These are phyloP conservation scores for Thera obeliscata DNA, from an alignment of 2,888 invertebrate genomes.

Conservation along the genomic window DNA sequence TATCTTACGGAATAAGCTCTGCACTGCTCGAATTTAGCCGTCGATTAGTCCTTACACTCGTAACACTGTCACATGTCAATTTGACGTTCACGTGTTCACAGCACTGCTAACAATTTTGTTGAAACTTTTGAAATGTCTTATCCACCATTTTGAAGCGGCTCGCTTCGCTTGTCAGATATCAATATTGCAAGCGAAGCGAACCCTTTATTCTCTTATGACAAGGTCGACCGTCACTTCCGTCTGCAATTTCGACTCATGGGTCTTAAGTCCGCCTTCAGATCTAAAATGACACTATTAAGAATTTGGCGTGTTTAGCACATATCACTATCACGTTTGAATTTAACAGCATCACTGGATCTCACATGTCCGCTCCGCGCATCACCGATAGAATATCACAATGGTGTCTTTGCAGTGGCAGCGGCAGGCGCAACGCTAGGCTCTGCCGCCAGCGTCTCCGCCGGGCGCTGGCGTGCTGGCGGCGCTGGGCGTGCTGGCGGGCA, in stretches of 20 bases:
- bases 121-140: constrained; percentile 13
- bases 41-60: constrained; percentile 11
- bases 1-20: constrained; percentile 39
- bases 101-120: constrained; percentile 22
- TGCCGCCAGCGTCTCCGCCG: constrained; percentile 43
- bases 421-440: constrained; percentile 38
- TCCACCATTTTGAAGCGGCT: not conserved
- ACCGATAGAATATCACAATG: constrained; percentile 38
- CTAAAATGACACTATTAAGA: not conserved
- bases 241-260: not conserved
- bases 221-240: not conserved
- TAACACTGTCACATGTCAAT: constrained; percentile 26
- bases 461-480: constrained; percentile 38
- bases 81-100: constrained; percentile 29
- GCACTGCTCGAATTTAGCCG: constrained; percentile 32
- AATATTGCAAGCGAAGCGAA: constrained; percentile 12
- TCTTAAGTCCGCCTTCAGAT: constrained; percentile 4
- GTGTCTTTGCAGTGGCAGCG: constrained; percentile 34
- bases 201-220: not conserved
- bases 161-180: constrained; percentile 6
- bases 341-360: constrained; percentile 11
- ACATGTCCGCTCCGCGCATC: constrained; percentile 25
- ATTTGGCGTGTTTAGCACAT: constrained; percentile 1
- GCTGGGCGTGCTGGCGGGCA: constrained; percentile 34
- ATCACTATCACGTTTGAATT: constrained; percentile 10